These are phyloP conservation scores for Cygnus atratus DNA, from an alignment of 2,113 vertebrate genomes.

Conservation along the genomic window DNA sequence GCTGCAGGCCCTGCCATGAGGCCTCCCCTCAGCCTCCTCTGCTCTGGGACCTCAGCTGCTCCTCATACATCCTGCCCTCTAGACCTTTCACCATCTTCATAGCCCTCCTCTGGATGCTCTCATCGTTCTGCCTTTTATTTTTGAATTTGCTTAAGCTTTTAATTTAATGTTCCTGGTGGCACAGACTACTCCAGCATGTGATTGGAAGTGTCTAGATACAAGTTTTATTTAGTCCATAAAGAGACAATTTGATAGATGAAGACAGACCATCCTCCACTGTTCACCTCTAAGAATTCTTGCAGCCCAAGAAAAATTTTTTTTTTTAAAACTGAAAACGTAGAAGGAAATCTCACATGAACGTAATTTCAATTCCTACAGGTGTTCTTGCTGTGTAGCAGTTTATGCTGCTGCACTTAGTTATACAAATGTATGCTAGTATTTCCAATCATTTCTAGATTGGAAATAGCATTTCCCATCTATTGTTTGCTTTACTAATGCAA, in stretches of 20 bases:
- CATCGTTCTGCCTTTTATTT: no score
- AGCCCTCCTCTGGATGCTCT: no score
- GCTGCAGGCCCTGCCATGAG: no score
- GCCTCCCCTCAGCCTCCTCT: no score
- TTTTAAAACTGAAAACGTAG: not conserved
- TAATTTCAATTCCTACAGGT: not conserved
- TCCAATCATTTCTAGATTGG: no score
- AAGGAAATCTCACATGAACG: not conserved
- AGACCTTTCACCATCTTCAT: no score
- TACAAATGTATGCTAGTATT: not conserved
- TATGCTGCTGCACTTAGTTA: not conserved
- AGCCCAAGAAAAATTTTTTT: not conserved
- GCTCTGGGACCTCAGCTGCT: no score
- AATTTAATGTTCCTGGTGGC: not conserved
- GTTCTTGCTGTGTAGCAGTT: not conserved
- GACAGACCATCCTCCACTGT: not conserved
- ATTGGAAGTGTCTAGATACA: not conserved
- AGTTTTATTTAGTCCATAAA: not conserved
- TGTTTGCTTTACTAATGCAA: not conserved
- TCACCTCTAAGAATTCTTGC: not conserved
- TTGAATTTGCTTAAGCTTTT: not conserved
- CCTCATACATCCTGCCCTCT: no score
- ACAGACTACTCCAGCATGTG: not conserved
- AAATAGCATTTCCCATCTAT: not conserved
- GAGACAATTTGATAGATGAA: not conserved